phyloP scores from a whole-genome alignment of 2,797 vertebrate species.

The Lacerta viridis region DNA sequence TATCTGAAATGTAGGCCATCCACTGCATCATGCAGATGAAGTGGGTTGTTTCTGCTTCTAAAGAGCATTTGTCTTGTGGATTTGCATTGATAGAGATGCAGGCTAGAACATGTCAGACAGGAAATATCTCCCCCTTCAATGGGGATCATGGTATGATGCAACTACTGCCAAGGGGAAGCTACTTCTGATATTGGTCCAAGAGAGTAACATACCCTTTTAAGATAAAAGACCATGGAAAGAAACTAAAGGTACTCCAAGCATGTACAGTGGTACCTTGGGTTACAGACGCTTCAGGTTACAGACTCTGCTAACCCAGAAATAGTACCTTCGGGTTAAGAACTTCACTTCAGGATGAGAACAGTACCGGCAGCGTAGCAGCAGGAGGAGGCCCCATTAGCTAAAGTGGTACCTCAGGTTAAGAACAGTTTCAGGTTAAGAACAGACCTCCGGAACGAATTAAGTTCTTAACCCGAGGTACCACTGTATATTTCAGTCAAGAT shows the following conservation, averaged over 20 bases:
- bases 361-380: too few species aligned
- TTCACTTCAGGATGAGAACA: too few species aligned
- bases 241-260: not conserved
- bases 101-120: not conserved
- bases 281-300: too few species aligned
- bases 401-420: too few species aligned
- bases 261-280: not conserved
- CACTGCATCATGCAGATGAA: not conserved
- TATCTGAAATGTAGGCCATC: not conserved
- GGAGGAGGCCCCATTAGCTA: too few species aligned
- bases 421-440: too few species aligned
- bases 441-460: too few species aligned
- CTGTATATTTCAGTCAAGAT: not conserved
- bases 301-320: too few species aligned
- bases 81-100: conserved; percentile 5
- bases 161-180: not conserved
- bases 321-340: too few species aligned
- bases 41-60: not conserved
- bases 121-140: not conserved
- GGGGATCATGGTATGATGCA: not conserved
- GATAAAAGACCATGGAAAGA: not conserved
- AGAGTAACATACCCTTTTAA: not conserved
- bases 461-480: too few species aligned
- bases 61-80: conserved; percentile 1
- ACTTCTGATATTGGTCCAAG: not conserved